Conservation (phyloP, 35 echinoderm and acorn worm species). For the Heliocidaris tuberculata region DNA sequence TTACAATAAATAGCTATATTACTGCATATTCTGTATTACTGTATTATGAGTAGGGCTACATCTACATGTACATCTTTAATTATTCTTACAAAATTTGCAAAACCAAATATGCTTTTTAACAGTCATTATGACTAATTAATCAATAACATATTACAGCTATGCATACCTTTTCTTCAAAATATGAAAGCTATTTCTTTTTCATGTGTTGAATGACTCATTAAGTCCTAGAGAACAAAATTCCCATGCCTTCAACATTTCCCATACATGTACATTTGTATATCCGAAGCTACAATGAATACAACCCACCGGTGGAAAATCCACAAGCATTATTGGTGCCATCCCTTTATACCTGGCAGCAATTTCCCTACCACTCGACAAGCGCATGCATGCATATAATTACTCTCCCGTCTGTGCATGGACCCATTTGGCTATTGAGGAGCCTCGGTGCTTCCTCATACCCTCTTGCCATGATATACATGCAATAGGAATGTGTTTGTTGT, state of each 20-base stretch:
- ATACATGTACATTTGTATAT: neutral
- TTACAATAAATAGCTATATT: too few relatives aligned
- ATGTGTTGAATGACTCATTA: neutral
- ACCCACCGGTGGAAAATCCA: neutral
- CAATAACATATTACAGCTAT: too few relatives aligned
- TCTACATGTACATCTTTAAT: neutral
- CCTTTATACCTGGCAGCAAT: constrained; percentile 4
- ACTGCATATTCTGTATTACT: too few relatives aligned
- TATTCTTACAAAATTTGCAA: neutral
- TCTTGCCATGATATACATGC: neutral
- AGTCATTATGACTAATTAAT: too few relatives aligned
- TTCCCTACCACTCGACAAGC: neutral
- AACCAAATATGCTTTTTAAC: too few relatives aligned
- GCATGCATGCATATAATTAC: constrained; percentile 40
- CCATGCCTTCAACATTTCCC: neutral
- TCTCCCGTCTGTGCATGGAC: neutral
- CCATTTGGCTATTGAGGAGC: constrained; percentile 4
- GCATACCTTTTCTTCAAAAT: too few relatives aligned
- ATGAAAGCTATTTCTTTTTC: neutral
- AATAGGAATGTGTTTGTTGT: neutral
- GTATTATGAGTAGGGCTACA: neutral
- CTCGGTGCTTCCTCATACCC: neutral
- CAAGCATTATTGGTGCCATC: neutral
- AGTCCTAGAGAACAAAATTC: neutral
- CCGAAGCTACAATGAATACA: neutral